Evolutionary conservation across 2,797 vertebrate genomes (phyloP), one percentile per base, ranked within the genome.

Genomic region (Anguilla marmorata): DNA sequence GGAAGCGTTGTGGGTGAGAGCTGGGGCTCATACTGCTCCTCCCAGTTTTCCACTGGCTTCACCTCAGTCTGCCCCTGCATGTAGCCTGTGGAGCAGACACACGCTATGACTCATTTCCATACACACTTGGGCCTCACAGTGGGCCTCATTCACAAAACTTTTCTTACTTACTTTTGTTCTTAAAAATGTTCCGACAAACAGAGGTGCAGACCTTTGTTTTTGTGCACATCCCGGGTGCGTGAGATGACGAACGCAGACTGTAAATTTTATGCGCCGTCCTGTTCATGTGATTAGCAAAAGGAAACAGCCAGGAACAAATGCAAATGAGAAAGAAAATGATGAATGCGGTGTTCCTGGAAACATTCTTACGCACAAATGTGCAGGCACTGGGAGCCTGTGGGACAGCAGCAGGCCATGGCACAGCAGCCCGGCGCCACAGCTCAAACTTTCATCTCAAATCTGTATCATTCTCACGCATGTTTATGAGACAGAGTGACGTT

Each of bases 51-150:
- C 66, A 1, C 85, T 80, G 56, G 91, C 88, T 87, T 88, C 54
- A 21, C 84, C 69, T 83, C 91, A 63, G 90, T 90, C 30, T 89
- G 88, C 74, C 94, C 94, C 92, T 93, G 93, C 41, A 96, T 86
- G 87, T 95, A 91, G 27, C 96, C 96, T 96, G 80, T 14, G 27
- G 12, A 86, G 1, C 74, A 86, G 0, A 89, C 76, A 60, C 30
- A 21, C 14, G 2, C 72, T 76, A 30, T 37, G 37, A 14, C 0
- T 37, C 16, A 76, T 76, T 76, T 76, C 33, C 37, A 76, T 16
- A 76, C 30, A 69, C 27, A 30, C 72, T 76, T 37, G 5, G 27
- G 69, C 69, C 56, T 19, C 12, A 58, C 19, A 2, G 56, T 58
- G 12, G 56, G 41, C 41, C 41, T 45, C 56, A 58, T 58, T 58